These are phyloP conservation scores for Bellardia pandia DNA, from an alignment of 2,888 invertebrate species.

Conservation along the genomic window DNA sequence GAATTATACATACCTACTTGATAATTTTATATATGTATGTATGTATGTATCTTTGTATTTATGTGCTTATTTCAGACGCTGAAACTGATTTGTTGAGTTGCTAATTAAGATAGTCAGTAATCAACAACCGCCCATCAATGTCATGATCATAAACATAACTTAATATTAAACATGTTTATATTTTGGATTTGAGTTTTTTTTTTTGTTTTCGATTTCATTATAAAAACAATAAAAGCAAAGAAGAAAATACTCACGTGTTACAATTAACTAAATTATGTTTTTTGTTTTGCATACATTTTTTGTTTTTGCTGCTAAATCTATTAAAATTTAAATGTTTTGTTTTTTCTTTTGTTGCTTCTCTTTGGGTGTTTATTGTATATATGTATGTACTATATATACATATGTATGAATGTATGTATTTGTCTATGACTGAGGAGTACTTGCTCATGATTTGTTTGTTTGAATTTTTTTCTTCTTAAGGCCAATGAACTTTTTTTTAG, in stretches of 20 bases:
- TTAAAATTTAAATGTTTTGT: not conserved
- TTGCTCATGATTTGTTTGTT: constrained; percentile 3
- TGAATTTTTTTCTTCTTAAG: constrained; percentile 2
- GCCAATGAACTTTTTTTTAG: constrained; percentile 20
- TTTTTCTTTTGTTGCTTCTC: not conserved
- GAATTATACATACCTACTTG: too few species aligned
- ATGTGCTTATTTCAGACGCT: too few species aligned
- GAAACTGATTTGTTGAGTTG: not conserved
- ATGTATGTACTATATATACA: too few species aligned
- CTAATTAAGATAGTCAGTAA: not conserved
- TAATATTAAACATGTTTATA: not conserved
- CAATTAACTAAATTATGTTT: not conserved
- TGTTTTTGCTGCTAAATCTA: not conserved
- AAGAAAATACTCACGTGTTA: constrained; percentile 28
- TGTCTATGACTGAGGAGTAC: not conserved
- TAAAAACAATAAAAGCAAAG: constrained; percentile 15
- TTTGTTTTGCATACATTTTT: not conserved
- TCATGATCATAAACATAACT: not conserved
- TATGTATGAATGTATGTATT: not conserved
- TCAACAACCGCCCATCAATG: not conserved
- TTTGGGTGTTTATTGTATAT: not conserved
- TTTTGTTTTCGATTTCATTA: not conserved
- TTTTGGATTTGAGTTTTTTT: not conserved
- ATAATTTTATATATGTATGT: not conserved
- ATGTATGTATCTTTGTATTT: too few species aligned